Evolutionary conservation across 64 coral and sea anemone genomes (phyloP).

Genomic region (Exaiptasia diaphana): DNA sequence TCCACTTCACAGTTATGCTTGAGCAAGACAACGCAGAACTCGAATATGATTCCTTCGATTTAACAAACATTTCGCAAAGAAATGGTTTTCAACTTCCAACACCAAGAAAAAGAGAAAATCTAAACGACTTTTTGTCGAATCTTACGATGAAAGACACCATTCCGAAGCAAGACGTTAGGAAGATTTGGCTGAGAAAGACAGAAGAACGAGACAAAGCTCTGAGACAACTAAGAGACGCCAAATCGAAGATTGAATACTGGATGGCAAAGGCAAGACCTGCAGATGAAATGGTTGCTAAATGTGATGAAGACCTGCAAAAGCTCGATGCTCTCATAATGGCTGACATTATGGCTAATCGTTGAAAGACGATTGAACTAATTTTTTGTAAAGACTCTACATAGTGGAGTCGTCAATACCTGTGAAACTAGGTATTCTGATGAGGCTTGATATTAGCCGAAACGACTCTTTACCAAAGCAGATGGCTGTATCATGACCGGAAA

Average conservation of each 20-base stretch:
- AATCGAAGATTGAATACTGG: constrained; percentile 50
- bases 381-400: constrained; percentile 35
- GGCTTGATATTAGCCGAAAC: constrained; percentile 36
- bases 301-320: constrained; percentile 42
- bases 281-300: constrained; percentile 6
- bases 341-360: constrained; percentile 39
- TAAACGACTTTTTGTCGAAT: constrained; percentile 41
- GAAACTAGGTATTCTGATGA: neutral
- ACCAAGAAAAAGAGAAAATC: constrained; percentile 55
- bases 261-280: constrained; percentile 31
- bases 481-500: constrained; percentile 44
- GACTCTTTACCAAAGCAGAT: constrained; percentile 38
- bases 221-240: constrained; percentile 52
- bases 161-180: constrained; percentile 50
- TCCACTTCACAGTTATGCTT: constrained; percentile 24
- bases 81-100: constrained; percentile 25
- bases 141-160: constrained; percentile 30
- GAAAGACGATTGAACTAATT: constrained; percentile 38
- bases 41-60: constrained; percentile 45
- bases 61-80: constrained; percentile 25
- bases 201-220: constrained; percentile 44
- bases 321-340: constrained; percentile 15
- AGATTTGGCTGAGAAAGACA: constrained; percentile 25
- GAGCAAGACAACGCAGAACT: constrained; percentile 14
- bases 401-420: constrained; percentile 1